phyloP scores from a whole-genome alignment of 2,888 invertebrate species.

The Carpatolechia fugitivella region DNA sequence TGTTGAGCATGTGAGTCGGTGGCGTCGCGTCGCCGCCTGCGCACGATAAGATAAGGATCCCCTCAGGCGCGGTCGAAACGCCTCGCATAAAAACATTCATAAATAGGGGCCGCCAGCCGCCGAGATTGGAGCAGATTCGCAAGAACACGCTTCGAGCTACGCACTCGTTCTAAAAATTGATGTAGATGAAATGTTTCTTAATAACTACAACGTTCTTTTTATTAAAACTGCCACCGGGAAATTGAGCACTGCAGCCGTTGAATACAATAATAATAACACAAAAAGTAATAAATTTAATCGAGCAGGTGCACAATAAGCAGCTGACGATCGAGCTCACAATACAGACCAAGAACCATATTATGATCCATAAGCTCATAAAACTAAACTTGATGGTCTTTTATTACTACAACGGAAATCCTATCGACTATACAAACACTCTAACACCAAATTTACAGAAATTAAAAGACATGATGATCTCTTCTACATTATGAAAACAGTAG shows the following conservation, averaged over 20 bases:
- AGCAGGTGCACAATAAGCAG: constrained; percentile 48
- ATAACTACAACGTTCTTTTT: constrained; percentile 3
- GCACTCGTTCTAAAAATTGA: constrained; percentile 42
- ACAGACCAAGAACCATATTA: constrained; percentile 29
- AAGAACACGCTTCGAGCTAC: constrained; percentile 39
- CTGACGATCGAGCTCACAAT: constrained; percentile 45
- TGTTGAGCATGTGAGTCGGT: constrained; percentile 38
- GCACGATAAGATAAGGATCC: constrained; percentile 48
- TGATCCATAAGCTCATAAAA: constrained; percentile 42
- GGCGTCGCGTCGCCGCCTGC: constrained; percentile 53
- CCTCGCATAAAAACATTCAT: constrained; percentile 55
- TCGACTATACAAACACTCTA: neutral
- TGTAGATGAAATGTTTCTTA: constrained; percentile 43
- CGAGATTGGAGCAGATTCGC: constrained; percentile 48
- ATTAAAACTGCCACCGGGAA: neutral
- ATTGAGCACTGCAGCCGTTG: neutral
- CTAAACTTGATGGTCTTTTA: constrained; percentile 32
- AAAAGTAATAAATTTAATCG: constrained; percentile 37
- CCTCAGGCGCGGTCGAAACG: constrained; percentile 19
- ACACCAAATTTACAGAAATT: neutral
- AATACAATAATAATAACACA: constrained; percentile 23
- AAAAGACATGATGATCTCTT: too few relatives aligned
- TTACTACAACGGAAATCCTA: constrained; percentile 23
- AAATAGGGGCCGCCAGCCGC: constrained; percentile 52
- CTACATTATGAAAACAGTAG: neutral